Conservation (phyloP, 1,140 invertebrate genomes). For the Drosophila arawakana region DNA sequence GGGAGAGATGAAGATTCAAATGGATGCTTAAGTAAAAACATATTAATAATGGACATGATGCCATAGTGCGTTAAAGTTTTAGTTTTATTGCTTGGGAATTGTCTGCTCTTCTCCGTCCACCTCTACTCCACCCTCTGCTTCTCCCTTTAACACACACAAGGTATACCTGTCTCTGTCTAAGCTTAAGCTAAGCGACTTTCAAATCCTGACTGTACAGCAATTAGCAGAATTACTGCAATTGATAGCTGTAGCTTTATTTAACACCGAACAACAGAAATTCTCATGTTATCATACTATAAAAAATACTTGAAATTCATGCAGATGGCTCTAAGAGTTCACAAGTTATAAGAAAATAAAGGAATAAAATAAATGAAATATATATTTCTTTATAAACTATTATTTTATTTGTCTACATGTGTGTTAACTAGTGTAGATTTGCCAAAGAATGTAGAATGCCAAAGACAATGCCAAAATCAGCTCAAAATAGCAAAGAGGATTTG, state of each 20-base stretch:
- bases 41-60: conserved; percentile 46
- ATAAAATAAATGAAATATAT: no score
- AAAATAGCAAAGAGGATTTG: conserved; percentile 45
- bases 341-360: no score
- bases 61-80: conserved; percentile 41
- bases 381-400: no score
- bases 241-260: conserved; percentile 19
- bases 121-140: not conserved
- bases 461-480: conserved; percentile 33
- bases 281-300: not conserved
- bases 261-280: conserved; percentile 10
- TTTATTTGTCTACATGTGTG: not conserved
- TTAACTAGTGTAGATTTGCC: conserved; percentile 4
- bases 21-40: conserved; percentile 49
- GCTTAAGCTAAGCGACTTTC: not conserved
- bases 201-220: conserved; percentile 22
- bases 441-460: conserved; percentile 53
- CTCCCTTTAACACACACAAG: not conserved
- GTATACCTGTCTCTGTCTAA: not conserved
- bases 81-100: conserved; percentile 38
- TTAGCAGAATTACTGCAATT: conserved; percentile 29
- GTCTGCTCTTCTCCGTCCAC: not conserved
- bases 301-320: no score
- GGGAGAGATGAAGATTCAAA: conserved; percentile 13
- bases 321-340: no score